Percentiles rank a stretch among this genome's conserved stretches.
phyloP scores from a whole-genome alignment of 2,888 invertebrate genomes.

The Oxytorus armatus region DNA sequence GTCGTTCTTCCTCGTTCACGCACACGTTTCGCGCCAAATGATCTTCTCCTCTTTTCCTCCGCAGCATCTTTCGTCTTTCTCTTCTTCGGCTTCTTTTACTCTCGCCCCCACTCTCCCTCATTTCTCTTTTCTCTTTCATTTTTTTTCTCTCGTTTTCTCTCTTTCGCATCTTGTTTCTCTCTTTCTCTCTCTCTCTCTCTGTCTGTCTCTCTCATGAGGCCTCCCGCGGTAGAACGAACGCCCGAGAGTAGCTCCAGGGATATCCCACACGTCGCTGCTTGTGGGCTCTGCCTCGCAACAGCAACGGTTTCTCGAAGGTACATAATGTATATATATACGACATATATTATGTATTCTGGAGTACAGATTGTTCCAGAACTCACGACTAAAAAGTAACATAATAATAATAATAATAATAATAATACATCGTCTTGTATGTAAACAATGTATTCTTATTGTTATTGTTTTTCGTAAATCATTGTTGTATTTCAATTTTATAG shows the following conservation, averaged over 20 bases:
- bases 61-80: constrained; percentile 65
- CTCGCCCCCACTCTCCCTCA: constrained; percentile 65
- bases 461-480: too few relatives aligned
- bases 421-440: not conserved
- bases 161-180: constrained; percentile 36
- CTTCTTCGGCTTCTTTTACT: constrained; percentile 62
- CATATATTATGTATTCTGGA: constrained; percentile 17
- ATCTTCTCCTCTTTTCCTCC: constrained; percentile 52
- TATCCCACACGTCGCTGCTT: constrained; percentile 68
- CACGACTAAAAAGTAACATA: too few relatives aligned
- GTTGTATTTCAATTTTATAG: too few relatives aligned
- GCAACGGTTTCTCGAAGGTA: constrained; percentile 71
- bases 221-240: constrained; percentile 48
- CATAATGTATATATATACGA: constrained; percentile 33
- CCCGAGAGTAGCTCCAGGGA: constrained; percentile 56
- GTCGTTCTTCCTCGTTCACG: constrained; percentile 60
- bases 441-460: not conserved
- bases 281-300: constrained; percentile 74
- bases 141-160: not conserved
- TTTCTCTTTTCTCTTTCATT: constrained; percentile 56
- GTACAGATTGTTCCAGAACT: constrained; percentile 29
- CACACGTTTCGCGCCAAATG: constrained; percentile 62
- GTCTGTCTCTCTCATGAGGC: constrained; percentile 49
- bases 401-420: not conserved
- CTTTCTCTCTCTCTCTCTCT: constrained; percentile 38